Evolutionary conservation across 2,797 vertebrate species (phyloP).

Genomic region (Anguilla pacifica): DNA sequence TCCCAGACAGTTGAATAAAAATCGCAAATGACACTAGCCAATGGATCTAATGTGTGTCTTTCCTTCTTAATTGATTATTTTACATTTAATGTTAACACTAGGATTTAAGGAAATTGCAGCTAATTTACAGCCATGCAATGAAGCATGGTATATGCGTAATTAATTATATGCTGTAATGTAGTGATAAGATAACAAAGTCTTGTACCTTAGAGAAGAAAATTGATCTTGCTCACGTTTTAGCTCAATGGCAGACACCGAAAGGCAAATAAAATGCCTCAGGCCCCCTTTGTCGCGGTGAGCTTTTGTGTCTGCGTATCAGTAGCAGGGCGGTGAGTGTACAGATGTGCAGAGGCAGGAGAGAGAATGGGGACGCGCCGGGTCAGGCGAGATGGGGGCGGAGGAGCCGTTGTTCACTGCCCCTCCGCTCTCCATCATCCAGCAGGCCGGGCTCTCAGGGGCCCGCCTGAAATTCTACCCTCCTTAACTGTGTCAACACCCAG

Average conservation of each 20-base stretch:
- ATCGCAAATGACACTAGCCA: neutral
- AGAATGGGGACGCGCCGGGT: neutral
- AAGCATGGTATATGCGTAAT: neutral
- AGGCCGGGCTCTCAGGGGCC: slow-evolving; percentile 8
- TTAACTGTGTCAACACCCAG: neutral
- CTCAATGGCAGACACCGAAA: neutral
- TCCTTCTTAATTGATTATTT: slow-evolving; percentile 62
- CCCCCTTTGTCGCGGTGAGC: neutral
- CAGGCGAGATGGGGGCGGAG: neutral
- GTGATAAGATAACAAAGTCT: slow-evolving; percentile 36
- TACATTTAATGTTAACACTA: slow-evolving; percentile 60
- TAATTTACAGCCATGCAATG: neutral
- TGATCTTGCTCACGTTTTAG: neutral
- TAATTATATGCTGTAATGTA: neutral
- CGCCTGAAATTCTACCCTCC: neutral
- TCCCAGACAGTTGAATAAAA: neutral
- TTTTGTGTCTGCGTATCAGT: slow-evolving; percentile 9
- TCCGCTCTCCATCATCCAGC: neutral
- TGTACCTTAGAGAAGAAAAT: slow-evolving; percentile 57
- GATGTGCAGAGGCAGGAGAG: slow-evolving; percentile 5
- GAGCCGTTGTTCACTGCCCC: slow-evolving; percentile 20
- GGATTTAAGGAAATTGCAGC: slow-evolving; percentile 66
- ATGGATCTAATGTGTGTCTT: slow-evolving; percentile 57
- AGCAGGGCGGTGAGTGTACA: slow-evolving; percentile 12
- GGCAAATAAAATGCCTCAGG: slow-evolving; percentile 9